Evolutionary conservation across 2,888 invertebrate species (phyloP).

Genomic region (Ganaspis brasiliensis): DNA sequence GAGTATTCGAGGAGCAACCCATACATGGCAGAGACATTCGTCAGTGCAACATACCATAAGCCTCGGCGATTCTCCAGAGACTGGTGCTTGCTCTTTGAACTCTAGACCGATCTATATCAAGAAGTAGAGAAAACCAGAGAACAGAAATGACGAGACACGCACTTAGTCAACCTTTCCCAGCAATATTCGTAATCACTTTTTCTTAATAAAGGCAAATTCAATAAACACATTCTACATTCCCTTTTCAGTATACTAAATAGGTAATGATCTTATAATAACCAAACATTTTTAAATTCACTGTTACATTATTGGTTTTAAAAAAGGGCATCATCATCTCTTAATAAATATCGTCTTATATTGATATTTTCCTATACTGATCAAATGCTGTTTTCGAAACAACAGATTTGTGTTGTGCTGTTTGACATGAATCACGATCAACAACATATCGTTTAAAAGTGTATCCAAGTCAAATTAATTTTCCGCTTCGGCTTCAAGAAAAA

Average conservation of each 20-base stretch:
- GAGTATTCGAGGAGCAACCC: constrained; percentile 42
- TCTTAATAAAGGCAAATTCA: not conserved
- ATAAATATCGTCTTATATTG: no score
- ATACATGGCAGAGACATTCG: constrained; percentile 45
- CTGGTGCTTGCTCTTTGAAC: constrained; percentile 51
- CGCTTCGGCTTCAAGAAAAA: not conserved
- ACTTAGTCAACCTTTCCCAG: constrained; percentile 17
- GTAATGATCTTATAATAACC: no score
- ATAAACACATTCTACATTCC: not conserved
- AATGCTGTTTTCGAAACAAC: no score
- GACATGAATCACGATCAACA: no score
- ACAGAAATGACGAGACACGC: constrained; percentile 6
- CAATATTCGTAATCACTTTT: constrained; percentile 8
- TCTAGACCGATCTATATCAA: constrained; percentile 48
- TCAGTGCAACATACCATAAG: constrained; percentile 35
- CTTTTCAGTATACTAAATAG: no score
- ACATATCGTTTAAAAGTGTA: not conserved
- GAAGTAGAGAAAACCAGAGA: constrained; percentile 11
- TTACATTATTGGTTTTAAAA: no score
- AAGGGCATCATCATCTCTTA: no score
- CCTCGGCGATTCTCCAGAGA: constrained; percentile 44
- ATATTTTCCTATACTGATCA: no score
- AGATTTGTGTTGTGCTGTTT: no score
- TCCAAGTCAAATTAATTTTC: no score
- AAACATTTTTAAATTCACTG: no score